Percentiles rank a stretch among this genome's conserved stretches.
These are phyloP conservation scores for Selene dorsalis DNA, from an alignment of 2,797 vertebrate genomes.

Conservation along the genomic window DNA sequence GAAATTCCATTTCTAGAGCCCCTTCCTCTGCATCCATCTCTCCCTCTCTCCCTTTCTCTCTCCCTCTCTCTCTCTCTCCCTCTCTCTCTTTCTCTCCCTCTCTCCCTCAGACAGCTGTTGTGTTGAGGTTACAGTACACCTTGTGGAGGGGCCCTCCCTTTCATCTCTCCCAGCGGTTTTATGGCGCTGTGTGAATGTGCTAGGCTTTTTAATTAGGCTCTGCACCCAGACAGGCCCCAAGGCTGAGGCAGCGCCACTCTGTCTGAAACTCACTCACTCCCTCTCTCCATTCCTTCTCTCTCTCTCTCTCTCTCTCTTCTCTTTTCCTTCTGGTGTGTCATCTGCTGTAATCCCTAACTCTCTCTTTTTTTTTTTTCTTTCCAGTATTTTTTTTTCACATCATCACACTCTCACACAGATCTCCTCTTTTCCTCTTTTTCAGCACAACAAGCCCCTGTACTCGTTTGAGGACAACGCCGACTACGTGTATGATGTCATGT, in stretches of 20 bases:
- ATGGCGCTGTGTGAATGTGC: constrained; percentile 96
- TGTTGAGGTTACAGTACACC: constrained; percentile 90
- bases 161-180: constrained; percentile 95
- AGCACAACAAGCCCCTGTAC: constrained; percentile 99
- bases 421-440: constrained; percentile 54
- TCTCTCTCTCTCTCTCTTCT: constrained; percentile 44
- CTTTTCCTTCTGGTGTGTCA: constrained; percentile 65
- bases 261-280: constrained; percentile 86
- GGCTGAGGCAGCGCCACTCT: constrained; percentile 95
- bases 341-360: constrained; percentile 58
- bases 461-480: constrained; percentile 99
- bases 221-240: constrained; percentile 94
- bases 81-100: constrained; percentile 39
- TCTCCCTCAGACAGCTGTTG: constrained; percentile 87
- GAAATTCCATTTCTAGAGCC: too few species aligned
- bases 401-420: constrained; percentile 28
- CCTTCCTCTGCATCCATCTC: too few species aligned
- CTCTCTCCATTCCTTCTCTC: constrained; percentile 82
- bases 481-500: constrained; percentile 98
- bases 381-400: constrained; percentile 37
- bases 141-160: constrained; percentile 88
- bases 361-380: constrained; percentile 26
- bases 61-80: constrained; percentile 36
- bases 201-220: constrained; percentile 97
- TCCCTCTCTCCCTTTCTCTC: constrained; percentile 29